Evolutionary conservation across 2,113 vertebrate species (phyloP), one percentile per base, ranked within the genome.

Genomic region (Scolopax mira): DNA sequence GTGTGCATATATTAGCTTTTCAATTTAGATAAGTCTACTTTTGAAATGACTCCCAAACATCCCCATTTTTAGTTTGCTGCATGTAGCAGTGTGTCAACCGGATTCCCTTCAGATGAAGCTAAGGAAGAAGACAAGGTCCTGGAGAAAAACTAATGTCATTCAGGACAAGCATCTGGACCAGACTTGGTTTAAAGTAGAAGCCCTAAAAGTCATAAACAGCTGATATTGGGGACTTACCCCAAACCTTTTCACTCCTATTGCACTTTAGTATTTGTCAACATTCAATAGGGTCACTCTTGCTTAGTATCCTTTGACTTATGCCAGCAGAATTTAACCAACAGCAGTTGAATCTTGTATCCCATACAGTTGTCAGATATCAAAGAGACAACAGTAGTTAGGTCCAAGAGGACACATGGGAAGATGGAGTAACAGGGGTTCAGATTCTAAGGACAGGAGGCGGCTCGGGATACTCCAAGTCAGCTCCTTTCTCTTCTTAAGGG

Each of bases 11-110:
- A 30, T 41, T 27, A 72, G 15, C 46, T 73, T 80, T 89, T 79
- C 25, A 57, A 9, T 74, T 83, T 33, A 48, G 31, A 30, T 10
- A 27, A 25, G 33, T 7, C 31, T 51, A 12, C 18, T 90, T 92
- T 51, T 35, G 46, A 84, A 85, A 74, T 62, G 37, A 55, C 13
- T 62, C 60, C 46, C 46, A 22, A 90, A 58, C 35, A 60, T 7
- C 5, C 10, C 10, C 10, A 31, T 18, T 27, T 70, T 65, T 8
- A 49, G 33, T 39, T 46, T 62, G 51, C 15, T 61, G 18, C 7
- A 1, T 0, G 0, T 27, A 62, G 51, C 28, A 46, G 62, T 0
- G 0, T 13, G 7, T 48, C 46, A 80, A 33, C 10, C 39, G 24
- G 31, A 73, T 25, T 61, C 14, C 24, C 23, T 82, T n/a, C 28